A percentile compares a stretch with the other conserved stretches of the same genome.
Conservation (phyloP, 1,140 invertebrate genomes). For the Procambarus clarkii region DNA sequence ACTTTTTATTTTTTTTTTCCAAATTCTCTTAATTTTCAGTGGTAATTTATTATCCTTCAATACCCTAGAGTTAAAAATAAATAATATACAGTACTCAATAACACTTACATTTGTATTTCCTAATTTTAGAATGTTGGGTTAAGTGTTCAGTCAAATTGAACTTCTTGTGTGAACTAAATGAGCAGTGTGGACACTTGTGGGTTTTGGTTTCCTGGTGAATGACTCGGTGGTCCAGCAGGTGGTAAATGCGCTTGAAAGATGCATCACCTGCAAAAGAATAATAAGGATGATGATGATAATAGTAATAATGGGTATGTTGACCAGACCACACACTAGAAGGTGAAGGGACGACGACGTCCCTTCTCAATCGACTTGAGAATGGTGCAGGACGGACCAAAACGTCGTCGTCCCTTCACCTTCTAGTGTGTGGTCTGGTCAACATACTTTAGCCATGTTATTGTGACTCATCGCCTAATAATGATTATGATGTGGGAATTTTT, state of each 20-base stretch:
- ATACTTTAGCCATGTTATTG: too few relatives aligned
- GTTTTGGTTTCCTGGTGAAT: conserved; percentile 77
- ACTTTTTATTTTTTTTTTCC: too few relatives aligned
- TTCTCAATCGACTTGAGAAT: too few relatives aligned
- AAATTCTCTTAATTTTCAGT: too few relatives aligned
- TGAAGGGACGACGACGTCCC: too few relatives aligned
- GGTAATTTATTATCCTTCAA: too few relatives aligned
- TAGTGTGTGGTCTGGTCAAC: too few relatives aligned
- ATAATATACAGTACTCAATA: too few relatives aligned
- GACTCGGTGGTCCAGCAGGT: conserved; percentile 79
- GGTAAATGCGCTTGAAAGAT: conserved; percentile 78
- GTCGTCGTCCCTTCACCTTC: too few relatives aligned
- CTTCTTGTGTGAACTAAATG: conserved; percentile 76
- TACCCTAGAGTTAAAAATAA: too few relatives aligned
- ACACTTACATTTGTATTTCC: conserved; percentile 73
- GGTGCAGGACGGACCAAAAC: too few relatives aligned
- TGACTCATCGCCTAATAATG: neutral
- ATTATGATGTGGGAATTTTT: neutral
- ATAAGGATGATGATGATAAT: neutral
- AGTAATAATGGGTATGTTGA: neutral
- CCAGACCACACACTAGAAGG: neutral
- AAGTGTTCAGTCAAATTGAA: conserved; percentile 77
- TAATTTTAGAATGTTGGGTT: conserved; percentile 77
- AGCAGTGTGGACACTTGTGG: conserved; percentile 77
- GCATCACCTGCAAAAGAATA: conserved; percentile 72